Base-by-base conservation (phyloP, 2,113 vertebrate species). In the Lycaon pictus region DNA sequence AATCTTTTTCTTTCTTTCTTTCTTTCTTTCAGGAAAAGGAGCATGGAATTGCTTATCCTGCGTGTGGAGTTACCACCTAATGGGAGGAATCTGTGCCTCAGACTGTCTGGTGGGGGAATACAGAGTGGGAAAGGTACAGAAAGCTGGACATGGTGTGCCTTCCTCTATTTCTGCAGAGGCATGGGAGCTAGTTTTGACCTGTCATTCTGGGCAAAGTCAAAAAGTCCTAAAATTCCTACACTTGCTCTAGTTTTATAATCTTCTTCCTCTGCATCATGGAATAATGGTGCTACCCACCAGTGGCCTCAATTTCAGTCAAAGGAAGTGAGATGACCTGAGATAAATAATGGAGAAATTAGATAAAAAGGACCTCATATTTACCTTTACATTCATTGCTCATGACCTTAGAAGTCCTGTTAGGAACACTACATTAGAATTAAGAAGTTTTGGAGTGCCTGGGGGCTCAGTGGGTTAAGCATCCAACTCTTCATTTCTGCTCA, bases 101-200 rank as follows among this genome's bases (percentile, higher is more conserved):
- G 98, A 98, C 19, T 99, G 99, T 96, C 93, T 99, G 0, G 48
- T 98, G n/a, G 99, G 99, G 92, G 97, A 98, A 94, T 99, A 99
- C 91, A 98, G 98, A 98, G 92, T 96, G 77, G 97, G 98, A 93
- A 95, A 99, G 98, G 99, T 99, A 98, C 35, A 88, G 89, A 13
- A 48, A 63, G 63, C 19, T 90, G 32, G 67, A n/a, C 81, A 27
- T 84, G 88, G 15, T 22, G 4, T 58, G 22, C 32, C 22, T 79
- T 35, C 65, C 7, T 1, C 32, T 29, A 2, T 23, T 20, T 43
- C 27, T 35, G 20, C 32, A 43, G 63, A 35, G 7, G 8, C 29
- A 48, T 2, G 13, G 11, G 20, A 92, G 20, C n/a, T 81, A 3
- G 2, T 81, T 71, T 35, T 65, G 79, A 7, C 23, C 20, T 43